A percentile compares a stretch with the other conserved stretches of the same genome.
phyloP scores from a whole-genome alignment of 2,888 invertebrate genomes.

The Cheiracanthium punctorium region DNA sequence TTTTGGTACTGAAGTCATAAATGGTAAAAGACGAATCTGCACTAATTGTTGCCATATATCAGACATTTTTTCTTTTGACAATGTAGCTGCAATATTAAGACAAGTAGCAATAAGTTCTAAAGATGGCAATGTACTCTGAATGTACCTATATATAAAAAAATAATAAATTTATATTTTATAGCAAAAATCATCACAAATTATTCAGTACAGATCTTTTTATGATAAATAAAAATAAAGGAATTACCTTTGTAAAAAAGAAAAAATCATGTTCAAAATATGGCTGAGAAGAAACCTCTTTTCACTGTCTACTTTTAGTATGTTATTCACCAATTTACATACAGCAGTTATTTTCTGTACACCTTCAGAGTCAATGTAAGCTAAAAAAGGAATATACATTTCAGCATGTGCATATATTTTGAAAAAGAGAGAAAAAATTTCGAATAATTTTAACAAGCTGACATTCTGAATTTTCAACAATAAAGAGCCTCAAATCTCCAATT shows the following conservation, averaged over 20 bases:
- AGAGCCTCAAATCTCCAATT: no score
- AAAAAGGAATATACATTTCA: background rate
- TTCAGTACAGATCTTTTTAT: no score
- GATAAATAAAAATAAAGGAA: no score
- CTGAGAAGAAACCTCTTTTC: slow-evolving; percentile 38
- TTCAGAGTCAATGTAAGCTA: slow-evolving; percentile 58
- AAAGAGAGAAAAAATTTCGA: no score
- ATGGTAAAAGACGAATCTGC: slow-evolving; percentile 64
- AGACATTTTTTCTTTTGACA: slow-evolving; percentile 72
- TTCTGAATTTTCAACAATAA: no score
- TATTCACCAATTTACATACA: slow-evolving; percentile 42
- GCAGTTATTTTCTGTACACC: slow-evolving; percentile 46
- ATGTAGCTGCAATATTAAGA: slow-evolving; percentile 74
- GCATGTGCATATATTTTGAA: no score
- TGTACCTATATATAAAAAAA: slow-evolving; percentile 71
- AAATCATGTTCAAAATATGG: slow-evolving; percentile 59
- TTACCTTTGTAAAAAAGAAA: slow-evolving; percentile 65
- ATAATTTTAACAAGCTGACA: no score
- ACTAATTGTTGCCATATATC: slow-evolving; percentile 68
- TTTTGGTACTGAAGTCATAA: slow-evolving; percentile 46
- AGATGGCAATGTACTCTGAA: slow-evolving; percentile 74
- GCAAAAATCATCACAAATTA: no score
- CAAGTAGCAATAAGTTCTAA: slow-evolving; percentile 74
- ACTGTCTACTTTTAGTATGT: slow-evolving; percentile 51
- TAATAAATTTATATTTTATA: no score